These are phyloP conservation scores for Calcarius ornatus DNA, from an alignment of 2,113 vertebrate species.

Conservation along the genomic window DNA sequence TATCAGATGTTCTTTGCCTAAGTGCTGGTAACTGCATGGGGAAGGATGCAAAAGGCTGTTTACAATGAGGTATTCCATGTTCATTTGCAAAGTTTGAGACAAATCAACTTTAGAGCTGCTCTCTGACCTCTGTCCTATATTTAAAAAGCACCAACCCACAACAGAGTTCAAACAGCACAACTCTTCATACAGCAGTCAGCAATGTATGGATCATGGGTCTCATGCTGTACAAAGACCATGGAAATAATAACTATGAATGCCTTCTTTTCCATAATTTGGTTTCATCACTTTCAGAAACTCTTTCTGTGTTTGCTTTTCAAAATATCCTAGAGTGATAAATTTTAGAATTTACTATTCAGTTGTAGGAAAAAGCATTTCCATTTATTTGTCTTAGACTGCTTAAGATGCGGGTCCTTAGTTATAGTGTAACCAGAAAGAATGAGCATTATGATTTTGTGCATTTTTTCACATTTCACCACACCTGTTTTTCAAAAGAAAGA, in stretches of 20 bases:
- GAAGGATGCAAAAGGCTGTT: background rate
- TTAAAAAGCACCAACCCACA: background rate
- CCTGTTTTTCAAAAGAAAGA: background rate
- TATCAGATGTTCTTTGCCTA: background rate
- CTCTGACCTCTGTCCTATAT: background rate
- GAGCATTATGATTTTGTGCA: background rate
- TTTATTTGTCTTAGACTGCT: background rate
- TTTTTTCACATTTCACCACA: background rate
- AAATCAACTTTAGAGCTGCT: background rate
- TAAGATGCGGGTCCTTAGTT: background rate
- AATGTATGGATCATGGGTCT: background rate
- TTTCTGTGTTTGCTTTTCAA: background rate
- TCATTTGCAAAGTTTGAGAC: background rate
- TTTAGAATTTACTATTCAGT: background rate
- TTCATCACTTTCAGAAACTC: background rate
- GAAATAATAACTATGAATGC: background rate
- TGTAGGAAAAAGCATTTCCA: background rate
- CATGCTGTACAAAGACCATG: background rate
- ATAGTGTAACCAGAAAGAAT: background rate
- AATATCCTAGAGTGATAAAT: background rate
- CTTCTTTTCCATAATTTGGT: background rate
- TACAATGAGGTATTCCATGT: background rate
- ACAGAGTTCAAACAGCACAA: background rate
- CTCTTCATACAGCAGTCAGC: background rate
- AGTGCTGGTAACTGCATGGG: background rate